These are phyloP conservation scores for Argynnis bischoffii DNA, from an alignment of 2,888 invertebrate genomes.

Conservation along the genomic window DNA sequence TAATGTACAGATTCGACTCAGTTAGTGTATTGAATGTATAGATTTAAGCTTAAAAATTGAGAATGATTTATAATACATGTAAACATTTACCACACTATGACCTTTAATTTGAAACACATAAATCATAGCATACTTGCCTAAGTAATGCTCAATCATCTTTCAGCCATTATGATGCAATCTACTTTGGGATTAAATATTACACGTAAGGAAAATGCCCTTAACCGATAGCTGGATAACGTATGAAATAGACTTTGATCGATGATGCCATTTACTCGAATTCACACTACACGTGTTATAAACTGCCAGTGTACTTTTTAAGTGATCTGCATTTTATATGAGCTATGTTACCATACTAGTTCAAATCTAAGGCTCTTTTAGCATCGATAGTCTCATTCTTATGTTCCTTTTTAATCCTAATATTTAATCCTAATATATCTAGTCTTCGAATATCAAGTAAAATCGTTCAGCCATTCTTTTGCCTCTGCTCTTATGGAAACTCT, in stretches of 20 bases:
- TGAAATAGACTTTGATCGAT: slow-evolving; percentile 60
- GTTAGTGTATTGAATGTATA: too few relatives aligned
- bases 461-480: too few relatives aligned
- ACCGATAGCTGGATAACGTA: slow-evolving; percentile 41
- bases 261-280: slow-evolving; percentile 37
- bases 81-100: slow-evolving; percentile 2
- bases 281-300: slow-evolving; percentile 20
- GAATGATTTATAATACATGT: background rate
- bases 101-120: slow-evolving; percentile 38
- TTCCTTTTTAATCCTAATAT: background rate
- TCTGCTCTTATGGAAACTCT: too few relatives aligned
- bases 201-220: slow-evolving; percentile 48
- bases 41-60: too few relatives aligned
- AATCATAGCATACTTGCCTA: slow-evolving; percentile 44
- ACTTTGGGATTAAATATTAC: slow-evolving; percentile 58
- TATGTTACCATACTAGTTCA: background rate
- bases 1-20: too few relatives aligned
- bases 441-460: background rate
- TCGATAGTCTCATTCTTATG: background rate
- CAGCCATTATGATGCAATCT: slow-evolving; percentile 57
- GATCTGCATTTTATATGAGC: slow-evolving; percentile 3
- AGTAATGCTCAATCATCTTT: slow-evolving; percentile 57
- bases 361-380: background rate
- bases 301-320: slow-evolving; percentile 6
- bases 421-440: background rate